Evolutionary conservation across 2,113 vertebrate genomes (phyloP), one percentile per base, ranked within the genome.

Genomic region (Psittacus erithacus): DNA sequence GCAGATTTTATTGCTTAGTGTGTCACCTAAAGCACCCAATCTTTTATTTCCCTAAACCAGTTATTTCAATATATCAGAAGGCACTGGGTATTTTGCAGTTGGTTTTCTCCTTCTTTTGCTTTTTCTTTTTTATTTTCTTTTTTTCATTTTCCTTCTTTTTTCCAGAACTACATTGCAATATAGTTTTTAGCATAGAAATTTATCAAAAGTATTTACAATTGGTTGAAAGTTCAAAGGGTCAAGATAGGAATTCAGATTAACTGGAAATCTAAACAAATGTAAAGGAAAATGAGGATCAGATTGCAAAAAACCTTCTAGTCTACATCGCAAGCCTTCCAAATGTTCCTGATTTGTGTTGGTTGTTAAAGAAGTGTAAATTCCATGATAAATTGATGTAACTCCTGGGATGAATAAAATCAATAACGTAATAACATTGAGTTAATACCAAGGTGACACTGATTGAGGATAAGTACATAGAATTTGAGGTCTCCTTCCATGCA

Each of bases 241-340:
- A 92, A 97, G 95, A 96, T 80, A 90, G 93, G 91, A 96, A 97
- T 96, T 96, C 92, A 95, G 92, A 90, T 96, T 71, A 84, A 95
- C 92, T 82, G 85, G 92, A 97, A 97, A 92, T 63, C 80, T 95
- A 93, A 97, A 93, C 82, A 90, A 95, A 93, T 68, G 75, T 86
- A 80, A 91, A 92, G 92, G 64, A 94, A 96, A 89, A 91, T 55
- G 68, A 75, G 31, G 63, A 80, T 94, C 82, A 71, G 90, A 87
- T 94, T 90, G 79, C 50, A 92, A 80, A 83, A 96, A 88, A 17
- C 39, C 57, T 89, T 90, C 77, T 62, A 65, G 65, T 81, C 91
- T 86, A 82, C 85, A 78, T 59, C 22, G 6, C 68, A 74, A 94
- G 87, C 33, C 31, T 93, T 70, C 92, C 89, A 91, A 97, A 95